Base-by-base conservation (phyloP, 2,797 vertebrate genomes). In the Danio jaintianensis region DNA sequence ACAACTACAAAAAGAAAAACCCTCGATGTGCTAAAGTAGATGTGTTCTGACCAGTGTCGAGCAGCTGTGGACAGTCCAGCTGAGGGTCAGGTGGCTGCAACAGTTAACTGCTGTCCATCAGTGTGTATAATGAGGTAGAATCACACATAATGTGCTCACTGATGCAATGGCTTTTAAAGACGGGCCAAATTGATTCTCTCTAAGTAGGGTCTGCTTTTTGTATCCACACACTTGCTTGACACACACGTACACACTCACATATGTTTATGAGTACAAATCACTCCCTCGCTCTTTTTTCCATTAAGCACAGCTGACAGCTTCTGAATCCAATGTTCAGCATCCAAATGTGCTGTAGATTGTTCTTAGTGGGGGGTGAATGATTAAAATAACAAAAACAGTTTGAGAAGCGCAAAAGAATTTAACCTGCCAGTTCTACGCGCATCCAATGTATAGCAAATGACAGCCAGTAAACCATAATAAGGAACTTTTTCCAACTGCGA, bases 91-190 rank as follows among this genome's bases (percentile, higher is more conserved):
- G 75, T 61, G 77, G 78, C 85, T 88, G 84, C 72, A 87, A 89
- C 87, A 86, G 84, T 86, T 84, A 81, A 18, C 69, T 72, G 78
- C 80, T 86, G 88, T 88, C 86, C 87, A 88, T 90, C 87, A 85
- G 85, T 64, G 79, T 82, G 86, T 83, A 89, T 91, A 91, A 93
- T 92, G 85, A 91, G 89, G 85, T 72, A 11, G 89, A 87, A 88
- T 90, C 81, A 74, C 15, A 72, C 87, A 90, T 91, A 82, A 90
- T 89, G 89, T 88, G 90, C 84, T 86, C 86, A 90, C 84, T 89
- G 87, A 90, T 87, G 88, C 89, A 73, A 56, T 79, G 64, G 80
- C 78, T 90, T 92, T 90, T 88, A 88, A 90, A 90, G 82, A 89
- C 40, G 76, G 84, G 79, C 68, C 81, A 84, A 86, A 89, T 83